Evolutionary conservation across 2,888 invertebrate genomes (phyloP).

Genomic region (Erebia palarica): DNA sequence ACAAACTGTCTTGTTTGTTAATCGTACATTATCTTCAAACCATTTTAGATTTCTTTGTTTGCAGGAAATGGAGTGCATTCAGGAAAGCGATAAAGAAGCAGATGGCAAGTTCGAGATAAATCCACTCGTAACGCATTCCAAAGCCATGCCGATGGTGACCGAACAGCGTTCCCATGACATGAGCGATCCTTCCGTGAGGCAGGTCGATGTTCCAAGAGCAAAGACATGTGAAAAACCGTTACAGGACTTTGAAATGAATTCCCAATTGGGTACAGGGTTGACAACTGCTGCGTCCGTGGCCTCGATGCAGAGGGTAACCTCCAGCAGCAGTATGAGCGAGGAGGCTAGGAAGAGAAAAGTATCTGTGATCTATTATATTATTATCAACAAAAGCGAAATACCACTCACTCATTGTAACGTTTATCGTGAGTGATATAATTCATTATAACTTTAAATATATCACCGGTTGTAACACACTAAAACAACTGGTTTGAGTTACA

Average conservation of each 20-base stretch:
- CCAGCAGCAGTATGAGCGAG: conserved; percentile 77
- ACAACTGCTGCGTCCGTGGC: conserved; percentile 75
- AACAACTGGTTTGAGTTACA: no score
- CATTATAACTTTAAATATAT: no score
- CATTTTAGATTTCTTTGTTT: conserved; percentile 25
- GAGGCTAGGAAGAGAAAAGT: conserved; percentile 82
- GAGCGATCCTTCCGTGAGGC: conserved; percentile 74
- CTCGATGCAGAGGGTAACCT: conserved; percentile 75
- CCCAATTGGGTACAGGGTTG: conserved; percentile 57
- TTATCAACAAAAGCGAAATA: no score
- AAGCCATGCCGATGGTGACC: no score
- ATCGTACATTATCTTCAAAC: conserved; percentile 19
- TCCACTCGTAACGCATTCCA: conserved; percentile 65
- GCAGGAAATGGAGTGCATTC: conserved; percentile 87
- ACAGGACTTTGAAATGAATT: conserved; percentile 68
- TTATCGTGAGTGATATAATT: no score
- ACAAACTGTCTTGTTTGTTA: background rate
- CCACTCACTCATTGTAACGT: no score
- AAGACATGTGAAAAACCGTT: conserved; percentile 77
- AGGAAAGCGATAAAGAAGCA: conserved; percentile 84
- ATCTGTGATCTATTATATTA: conserved; percentile 86
- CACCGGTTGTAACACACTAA: no score
- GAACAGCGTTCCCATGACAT: no score
- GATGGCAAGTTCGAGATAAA: conserved; percentile 82
- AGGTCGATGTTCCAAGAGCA: conserved; percentile 70